A percentile compares a stretch with the other conserved stretches of the same genome.
These are phyloP conservation scores for Eidolon helvum DNA, from an alignment of 2,113 vertebrate genomes.

Conservation along the genomic window DNA sequence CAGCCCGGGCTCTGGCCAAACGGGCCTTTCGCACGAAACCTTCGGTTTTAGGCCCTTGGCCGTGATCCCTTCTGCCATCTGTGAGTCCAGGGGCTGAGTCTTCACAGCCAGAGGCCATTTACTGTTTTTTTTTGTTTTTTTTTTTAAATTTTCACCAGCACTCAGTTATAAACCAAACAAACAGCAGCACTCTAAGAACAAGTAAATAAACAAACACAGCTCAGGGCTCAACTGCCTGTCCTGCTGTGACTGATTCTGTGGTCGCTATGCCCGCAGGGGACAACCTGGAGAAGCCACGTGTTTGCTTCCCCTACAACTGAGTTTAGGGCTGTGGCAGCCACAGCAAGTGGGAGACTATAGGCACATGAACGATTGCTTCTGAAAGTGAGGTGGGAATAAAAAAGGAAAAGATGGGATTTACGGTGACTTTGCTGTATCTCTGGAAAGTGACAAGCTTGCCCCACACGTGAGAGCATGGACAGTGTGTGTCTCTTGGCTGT, in stretches of 20 bases:
- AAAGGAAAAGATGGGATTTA: fast-evolving
- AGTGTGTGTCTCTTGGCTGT: fast-evolving
- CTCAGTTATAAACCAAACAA: not conserved
- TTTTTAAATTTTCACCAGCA: not conserved
- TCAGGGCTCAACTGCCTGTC: not conserved
- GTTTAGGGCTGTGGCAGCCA: not conserved
- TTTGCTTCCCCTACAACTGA: not conserved
- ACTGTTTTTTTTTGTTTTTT: not conserved
- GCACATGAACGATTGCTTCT: not conserved
- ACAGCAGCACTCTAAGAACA: not conserved
- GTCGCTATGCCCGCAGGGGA: not conserved
- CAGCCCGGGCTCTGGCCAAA: too few species aligned
- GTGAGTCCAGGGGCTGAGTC: not conserved
- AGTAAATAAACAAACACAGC: not conserved
- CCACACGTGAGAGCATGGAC: not conserved
- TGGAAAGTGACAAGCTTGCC: not conserved
- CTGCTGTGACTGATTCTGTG: fast-evolving
- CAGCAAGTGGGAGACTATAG: not conserved
- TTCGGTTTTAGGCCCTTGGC: too few species aligned
- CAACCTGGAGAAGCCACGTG: fast-evolving
- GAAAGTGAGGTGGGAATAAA: not conserved
- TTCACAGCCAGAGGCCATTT: not conserved
- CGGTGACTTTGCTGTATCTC: not conserved
- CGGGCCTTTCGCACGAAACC: fast-evolving
- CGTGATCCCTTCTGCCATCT: not conserved